Conservation (phyloP, 2,888 invertebrate genomes). For the Sepiola atlantica region DNA sequence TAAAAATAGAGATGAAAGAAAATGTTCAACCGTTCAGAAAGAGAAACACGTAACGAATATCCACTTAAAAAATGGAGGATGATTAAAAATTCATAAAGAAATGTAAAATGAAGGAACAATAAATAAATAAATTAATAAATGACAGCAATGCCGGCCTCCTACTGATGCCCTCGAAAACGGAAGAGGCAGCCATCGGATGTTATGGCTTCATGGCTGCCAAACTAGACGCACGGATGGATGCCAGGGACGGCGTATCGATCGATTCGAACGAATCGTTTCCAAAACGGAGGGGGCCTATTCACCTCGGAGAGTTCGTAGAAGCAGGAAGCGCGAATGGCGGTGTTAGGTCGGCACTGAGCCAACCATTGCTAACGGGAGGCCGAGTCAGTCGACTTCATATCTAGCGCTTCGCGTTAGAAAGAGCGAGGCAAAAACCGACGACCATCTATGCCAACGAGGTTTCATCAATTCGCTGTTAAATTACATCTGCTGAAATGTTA, state of each 20-base stretch:
- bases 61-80: too few species aligned
- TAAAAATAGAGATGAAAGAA: too few species aligned
- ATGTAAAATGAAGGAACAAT: neutral
- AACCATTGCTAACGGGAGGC: neutral
- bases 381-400: neutral
- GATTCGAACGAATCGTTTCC: neutral
- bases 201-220: neutral
- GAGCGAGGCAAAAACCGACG: neutral
- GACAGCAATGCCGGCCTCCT: neutral
- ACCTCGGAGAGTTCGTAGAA: slow-evolving; percentile 3
- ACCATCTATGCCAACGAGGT: too few species aligned
- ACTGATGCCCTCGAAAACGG: neutral
- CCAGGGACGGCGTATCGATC: neutral
- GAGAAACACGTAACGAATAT: too few species aligned
- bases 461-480: too few species aligned
- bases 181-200: neutral
- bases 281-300: neutral
- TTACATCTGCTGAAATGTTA: too few species aligned
- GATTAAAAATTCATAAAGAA: neutral
- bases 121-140: neutral
- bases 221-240: neutral
- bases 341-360: slow-evolving; percentile 8
- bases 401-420: neutral
- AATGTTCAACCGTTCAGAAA: too few species aligned
- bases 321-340: neutral